Conservation (phyloP, 1,140 invertebrate species). For the Dysdera silvatica region DNA sequence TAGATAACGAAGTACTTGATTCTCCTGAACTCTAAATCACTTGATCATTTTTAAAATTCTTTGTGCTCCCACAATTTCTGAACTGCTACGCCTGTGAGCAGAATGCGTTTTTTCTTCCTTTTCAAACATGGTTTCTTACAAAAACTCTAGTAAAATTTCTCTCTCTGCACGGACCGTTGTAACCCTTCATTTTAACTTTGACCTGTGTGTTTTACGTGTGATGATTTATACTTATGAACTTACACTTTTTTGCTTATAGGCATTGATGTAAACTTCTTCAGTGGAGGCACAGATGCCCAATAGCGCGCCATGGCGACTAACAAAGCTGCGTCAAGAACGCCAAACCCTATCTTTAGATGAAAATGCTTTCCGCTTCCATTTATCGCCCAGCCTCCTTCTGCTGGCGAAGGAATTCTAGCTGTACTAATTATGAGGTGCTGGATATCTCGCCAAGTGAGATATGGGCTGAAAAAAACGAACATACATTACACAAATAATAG, state of each 20-base stretch:
- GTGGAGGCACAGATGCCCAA: conserved; percentile 88
- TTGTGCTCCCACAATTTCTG: too few relatives aligned
- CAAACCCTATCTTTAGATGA: conserved; percentile 81
- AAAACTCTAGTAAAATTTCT: too few relatives aligned
- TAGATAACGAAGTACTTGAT: too few relatives aligned
- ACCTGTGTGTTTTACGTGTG: background rate
- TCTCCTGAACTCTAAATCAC: too few relatives aligned
- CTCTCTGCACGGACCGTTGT: too few relatives aligned
- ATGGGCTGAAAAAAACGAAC: conserved; percentile 37
- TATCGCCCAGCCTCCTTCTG: conserved; percentile 57
- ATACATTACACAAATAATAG: too few relatives aligned
- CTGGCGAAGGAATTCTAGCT: conserved; percentile 49
- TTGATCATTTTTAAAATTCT: too few relatives aligned
- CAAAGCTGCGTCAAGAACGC: conserved; percentile 89
- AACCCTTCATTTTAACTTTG: background rate
- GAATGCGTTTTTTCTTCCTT: too few relatives aligned
- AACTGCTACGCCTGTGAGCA: too few relatives aligned
- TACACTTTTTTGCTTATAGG: background rate
- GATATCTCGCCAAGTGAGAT: conserved; percentile 49
- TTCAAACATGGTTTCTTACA: too few relatives aligned
- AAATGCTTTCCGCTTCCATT: conserved; percentile 65
- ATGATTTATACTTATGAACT: background rate
- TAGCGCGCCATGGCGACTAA: conserved; percentile 83
- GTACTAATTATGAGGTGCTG: conserved; percentile 48
- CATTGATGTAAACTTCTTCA: conserved; percentile 62